Conservation (phyloP, 2,888 invertebrate species). For the Chromoteleia sp. region DNA sequence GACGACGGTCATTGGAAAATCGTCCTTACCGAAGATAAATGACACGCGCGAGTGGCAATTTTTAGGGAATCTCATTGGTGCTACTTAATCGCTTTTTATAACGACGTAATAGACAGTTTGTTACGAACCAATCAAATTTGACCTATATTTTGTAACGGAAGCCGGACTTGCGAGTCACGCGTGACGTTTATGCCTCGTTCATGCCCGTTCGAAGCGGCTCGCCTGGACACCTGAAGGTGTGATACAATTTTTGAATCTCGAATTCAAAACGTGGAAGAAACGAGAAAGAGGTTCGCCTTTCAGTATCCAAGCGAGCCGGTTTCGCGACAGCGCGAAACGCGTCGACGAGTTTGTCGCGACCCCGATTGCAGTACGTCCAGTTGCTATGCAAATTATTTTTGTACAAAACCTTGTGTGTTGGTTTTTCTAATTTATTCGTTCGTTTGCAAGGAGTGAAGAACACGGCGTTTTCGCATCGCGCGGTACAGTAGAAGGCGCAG, state of each 20-base stretch:
- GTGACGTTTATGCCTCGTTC: constrained; percentile 30
- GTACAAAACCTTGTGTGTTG: constrained; percentile 53
- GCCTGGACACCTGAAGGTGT: not conserved
- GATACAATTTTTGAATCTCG: no score
- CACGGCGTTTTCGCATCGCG: constrained; percentile 27
- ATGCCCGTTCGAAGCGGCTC: not conserved
- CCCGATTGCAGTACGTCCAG: constrained; percentile 58
- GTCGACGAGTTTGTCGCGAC: constrained; percentile 36
- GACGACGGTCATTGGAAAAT: not conserved
- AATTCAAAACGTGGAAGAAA: not conserved
- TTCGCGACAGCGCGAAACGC: constrained; percentile 23
- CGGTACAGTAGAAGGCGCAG: constrained; percentile 74
- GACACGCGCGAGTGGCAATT: constrained; percentile 29
- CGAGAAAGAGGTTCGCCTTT: not conserved
- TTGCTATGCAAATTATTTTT: constrained; percentile 67
- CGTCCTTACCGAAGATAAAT: constrained; percentile 6
- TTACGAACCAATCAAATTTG: constrained; percentile 37
- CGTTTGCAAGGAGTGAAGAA: constrained; percentile 10
- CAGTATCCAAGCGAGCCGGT: not conserved
- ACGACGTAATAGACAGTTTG: constrained; percentile 38
- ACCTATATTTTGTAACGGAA: constrained; percentile 41
- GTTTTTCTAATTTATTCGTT: constrained; percentile 51
- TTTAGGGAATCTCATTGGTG: constrained; percentile 41
- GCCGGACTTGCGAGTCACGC: constrained; percentile 21
- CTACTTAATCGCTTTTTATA: constrained; percentile 56